Conservation (phyloP, 2,888 invertebrate species). For the Blomia tropicalis region DNA sequence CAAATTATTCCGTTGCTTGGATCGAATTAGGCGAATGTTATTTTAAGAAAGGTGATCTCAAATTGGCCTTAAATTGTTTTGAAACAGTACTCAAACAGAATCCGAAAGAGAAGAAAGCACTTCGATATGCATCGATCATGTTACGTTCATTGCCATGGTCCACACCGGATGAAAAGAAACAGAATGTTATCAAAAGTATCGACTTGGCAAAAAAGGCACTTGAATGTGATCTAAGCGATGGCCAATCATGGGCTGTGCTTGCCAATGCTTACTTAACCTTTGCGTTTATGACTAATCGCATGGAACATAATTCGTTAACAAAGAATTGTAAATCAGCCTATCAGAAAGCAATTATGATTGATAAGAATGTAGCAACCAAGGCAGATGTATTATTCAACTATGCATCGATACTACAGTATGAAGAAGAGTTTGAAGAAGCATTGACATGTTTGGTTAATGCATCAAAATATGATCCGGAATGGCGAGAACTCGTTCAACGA, state of each 20-base stretch:
- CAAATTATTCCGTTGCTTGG: conserved; percentile 64
- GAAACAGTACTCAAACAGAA: conserved; percentile 47
- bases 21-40: conserved; percentile 74
- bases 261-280: conserved; percentile 68
- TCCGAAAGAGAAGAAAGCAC: conserved; percentile 55
- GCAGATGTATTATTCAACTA: conserved; percentile 69
- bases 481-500: conserved; percentile 42
- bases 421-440: conserved; percentile 56
- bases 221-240: conserved; percentile 56
- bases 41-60: conserved; percentile 66
- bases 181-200: conserved; percentile 53
- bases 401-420: conserved; percentile 61
- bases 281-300: conserved; percentile 48
- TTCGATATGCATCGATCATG: conserved; percentile 65
- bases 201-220: conserved; percentile 66
- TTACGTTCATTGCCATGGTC: conserved; percentile 48
- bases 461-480: conserved; percentile 53
- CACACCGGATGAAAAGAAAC: conserved; percentile 40
- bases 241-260: conserved; percentile 60
- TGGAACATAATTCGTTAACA: neutral
- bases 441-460: conserved; percentile 52
- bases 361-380: conserved; percentile 52
- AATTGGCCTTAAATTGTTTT: conserved; percentile 65
- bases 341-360: conserved; percentile 48
- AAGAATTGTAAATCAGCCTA: conserved; percentile 57